Conservation (phyloP, 1,140 invertebrate genomes). For the Trichoplusia ni region DNA sequence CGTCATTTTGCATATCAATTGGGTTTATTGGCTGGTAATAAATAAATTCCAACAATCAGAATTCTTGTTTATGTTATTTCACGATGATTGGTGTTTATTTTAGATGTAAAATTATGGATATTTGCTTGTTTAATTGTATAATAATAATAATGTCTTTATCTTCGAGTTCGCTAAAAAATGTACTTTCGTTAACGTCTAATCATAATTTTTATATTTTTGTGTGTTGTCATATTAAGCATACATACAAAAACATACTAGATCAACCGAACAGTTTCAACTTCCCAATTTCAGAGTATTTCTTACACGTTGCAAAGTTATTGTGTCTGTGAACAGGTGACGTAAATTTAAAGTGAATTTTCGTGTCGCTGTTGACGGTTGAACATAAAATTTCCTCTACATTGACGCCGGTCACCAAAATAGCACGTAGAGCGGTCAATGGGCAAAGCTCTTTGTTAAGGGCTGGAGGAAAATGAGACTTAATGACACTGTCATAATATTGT, state of each 20-base stretch:
- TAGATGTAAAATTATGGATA: too few relatives aligned
- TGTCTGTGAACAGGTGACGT: conserved; percentile 7
- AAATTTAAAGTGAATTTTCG: conserved; percentile 14
- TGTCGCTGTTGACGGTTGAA: conserved; percentile 2
- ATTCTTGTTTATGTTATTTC: background rate
- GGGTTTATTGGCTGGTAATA: conserved; percentile 11
- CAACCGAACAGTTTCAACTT: background rate
- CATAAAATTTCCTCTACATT: conserved; percentile 14
- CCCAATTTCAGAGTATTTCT: background rate
- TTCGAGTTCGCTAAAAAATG: too few relatives aligned
- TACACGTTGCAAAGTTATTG: conserved; percentile 1
- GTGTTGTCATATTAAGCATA: too few relatives aligned
- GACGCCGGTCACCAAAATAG: background rate
- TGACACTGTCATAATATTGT: too few relatives aligned
- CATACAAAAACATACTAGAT: background rate
- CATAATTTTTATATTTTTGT: too few relatives aligned
- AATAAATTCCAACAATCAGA: conserved; percentile 17
- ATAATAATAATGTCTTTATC: too few relatives aligned
- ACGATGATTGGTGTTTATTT: too few relatives aligned
- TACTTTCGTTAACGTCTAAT: too few relatives aligned
- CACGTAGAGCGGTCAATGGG: background rate
- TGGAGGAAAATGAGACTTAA: too few relatives aligned
- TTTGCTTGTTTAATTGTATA: too few relatives aligned
- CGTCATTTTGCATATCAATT: conserved; percentile 20
- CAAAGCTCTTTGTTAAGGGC: background rate